phyloP scores from a whole-genome alignment of 2,113 vertebrate genomes.

The Rattus norvegicus region DNA sequence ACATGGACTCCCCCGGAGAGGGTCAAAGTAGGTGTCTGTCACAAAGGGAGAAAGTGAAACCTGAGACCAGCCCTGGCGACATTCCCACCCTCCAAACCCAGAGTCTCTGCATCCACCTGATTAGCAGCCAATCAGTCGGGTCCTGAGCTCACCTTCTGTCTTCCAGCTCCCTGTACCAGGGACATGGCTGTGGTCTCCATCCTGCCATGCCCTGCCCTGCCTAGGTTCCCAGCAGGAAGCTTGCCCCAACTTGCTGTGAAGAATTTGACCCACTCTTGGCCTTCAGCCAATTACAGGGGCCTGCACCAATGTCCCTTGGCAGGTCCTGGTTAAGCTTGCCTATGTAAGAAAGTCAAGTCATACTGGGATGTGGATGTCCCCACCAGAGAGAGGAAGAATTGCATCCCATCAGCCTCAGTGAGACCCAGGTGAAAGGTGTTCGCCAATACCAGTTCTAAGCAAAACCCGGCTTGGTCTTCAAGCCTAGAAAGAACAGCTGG shows the following conservation, averaged over 20 bases:
- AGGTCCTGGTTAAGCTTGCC: neutral
- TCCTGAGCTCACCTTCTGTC: neutral
- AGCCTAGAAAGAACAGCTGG: neutral
- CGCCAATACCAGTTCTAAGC: neutral
- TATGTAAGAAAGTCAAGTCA: neutral
- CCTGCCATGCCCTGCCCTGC: neutral
- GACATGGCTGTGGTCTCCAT: neutral
- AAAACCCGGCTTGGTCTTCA: neutral
- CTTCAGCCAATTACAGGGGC: neutral
- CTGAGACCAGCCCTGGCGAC: neutral
- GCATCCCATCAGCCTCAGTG: too few species aligned
- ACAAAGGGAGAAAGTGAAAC: neutral
- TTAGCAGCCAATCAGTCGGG: neutral
- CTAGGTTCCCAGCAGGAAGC: neutral
- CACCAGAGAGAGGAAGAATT: neutral
- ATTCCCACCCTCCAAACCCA: neutral
- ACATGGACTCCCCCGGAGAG: neutral
- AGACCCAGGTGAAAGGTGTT: neutral
- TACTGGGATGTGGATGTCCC: neutral
- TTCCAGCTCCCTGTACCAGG: neutral
- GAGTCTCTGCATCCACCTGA: neutral
- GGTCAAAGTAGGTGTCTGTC: too few species aligned
- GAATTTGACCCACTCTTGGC: neutral
- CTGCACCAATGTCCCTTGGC: neutral
- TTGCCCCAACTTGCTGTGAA: neutral